These are phyloP conservation scores for Leptinotarsa juncta DNA, from an alignment of 2,888 invertebrate genomes.

Conservation along the genomic window DNA sequence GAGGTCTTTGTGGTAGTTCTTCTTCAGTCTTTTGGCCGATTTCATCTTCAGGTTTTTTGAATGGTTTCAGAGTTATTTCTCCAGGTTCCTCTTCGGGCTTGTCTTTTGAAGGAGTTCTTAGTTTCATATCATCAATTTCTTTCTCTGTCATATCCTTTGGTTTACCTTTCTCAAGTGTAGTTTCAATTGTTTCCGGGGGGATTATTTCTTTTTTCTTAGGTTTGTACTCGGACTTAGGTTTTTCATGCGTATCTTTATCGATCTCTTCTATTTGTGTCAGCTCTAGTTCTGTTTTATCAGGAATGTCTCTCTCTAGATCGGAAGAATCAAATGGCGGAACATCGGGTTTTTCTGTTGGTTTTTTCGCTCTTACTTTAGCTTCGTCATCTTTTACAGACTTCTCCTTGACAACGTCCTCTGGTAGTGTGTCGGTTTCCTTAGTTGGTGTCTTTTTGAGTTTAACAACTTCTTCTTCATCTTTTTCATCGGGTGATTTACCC, in stretches of 20 bases:
- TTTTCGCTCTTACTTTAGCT: slow-evolving; percentile 51
- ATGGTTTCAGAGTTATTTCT: slow-evolving; percentile 57
- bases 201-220: slow-evolving; percentile 35
- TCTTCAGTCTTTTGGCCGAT: slow-evolving; percentile 28
- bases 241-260: slow-evolving; percentile 60
- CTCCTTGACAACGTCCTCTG: slow-evolving; percentile 51
- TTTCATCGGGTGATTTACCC: slow-evolving; percentile 65
- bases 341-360: slow-evolving; percentile 56
- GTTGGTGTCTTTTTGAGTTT: slow-evolving; percentile 68
- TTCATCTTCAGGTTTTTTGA: slow-evolving; percentile 61
- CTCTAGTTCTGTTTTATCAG: slow-evolving; percentile 60
- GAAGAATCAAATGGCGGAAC: slow-evolving; percentile 64
- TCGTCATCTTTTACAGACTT: slow-evolving; percentile 53
- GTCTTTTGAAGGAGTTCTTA: slow-evolving; percentile 53
- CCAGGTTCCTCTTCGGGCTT: slow-evolving; percentile 64
- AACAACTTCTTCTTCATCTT: slow-evolving; percentile 54
- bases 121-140: slow-evolving; percentile 42
- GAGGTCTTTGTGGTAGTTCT: not conserved
- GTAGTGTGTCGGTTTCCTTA: slow-evolving; percentile 58
- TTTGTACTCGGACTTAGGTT: slow-evolving; percentile 59
- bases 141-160: slow-evolving; percentile 42
- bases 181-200: slow-evolving; percentile 2
- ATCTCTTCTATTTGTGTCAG: slow-evolving; percentile 61
- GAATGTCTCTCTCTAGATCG: slow-evolving; percentile 62
- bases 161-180: slow-evolving; percentile 46